Evolutionary conservation across 2,113 vertebrate species (phyloP).

Genomic region (Lophura nycthemera): DNA sequence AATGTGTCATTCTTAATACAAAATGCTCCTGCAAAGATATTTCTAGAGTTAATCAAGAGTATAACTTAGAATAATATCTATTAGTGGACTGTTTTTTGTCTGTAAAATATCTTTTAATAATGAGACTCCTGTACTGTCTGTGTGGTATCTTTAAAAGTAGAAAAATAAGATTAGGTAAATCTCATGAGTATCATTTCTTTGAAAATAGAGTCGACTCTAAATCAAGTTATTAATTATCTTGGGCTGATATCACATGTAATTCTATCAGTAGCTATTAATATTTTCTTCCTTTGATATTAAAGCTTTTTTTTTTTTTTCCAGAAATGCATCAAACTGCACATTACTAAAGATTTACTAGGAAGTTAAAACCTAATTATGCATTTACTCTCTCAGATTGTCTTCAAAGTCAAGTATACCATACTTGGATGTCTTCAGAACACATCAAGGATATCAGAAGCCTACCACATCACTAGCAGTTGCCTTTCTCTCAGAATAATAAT

Average conservation of each 20-base stretch:
- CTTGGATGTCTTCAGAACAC: not conserved
- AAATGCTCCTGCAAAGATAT: not conserved
- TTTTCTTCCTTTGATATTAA: not conserved
- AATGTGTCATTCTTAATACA: not conserved
- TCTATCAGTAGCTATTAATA: not conserved
- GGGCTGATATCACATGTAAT: not conserved
- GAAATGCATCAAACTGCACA: not conserved
- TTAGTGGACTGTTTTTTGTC: not conserved
- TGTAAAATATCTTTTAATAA: not conserved
- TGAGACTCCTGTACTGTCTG: not conserved
- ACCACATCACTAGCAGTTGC: not conserved
- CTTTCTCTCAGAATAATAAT: not conserved
- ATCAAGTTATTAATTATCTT: not conserved
- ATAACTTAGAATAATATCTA: not conserved
- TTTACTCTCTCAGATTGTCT: not conserved
- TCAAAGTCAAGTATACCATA: not conserved
- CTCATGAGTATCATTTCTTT: not conserved
- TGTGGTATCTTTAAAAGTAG: not conserved
- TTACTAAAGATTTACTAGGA: not conserved
- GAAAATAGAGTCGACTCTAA: not conserved
- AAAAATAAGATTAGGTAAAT: not conserved
- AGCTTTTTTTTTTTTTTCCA: not conserved
- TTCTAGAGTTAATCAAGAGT: not conserved
- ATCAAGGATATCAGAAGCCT: conserved; percentile 16
- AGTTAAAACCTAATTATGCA: not conserved